Evolutionary conservation across 2,888 invertebrate genomes (phyloP).

Genomic region (Carpatolechia fugitivella): DNA sequence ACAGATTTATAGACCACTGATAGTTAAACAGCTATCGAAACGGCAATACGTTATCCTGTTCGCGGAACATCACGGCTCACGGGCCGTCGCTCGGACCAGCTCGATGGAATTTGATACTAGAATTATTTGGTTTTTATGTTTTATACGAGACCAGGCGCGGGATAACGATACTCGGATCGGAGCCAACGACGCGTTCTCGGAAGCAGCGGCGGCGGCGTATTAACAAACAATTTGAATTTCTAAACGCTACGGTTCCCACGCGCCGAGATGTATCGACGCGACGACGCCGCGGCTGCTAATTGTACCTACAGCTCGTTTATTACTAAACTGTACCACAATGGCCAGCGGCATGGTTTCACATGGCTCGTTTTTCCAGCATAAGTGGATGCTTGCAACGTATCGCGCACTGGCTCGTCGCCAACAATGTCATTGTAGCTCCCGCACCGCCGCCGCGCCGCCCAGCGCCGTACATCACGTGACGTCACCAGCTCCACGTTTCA

Average conservation of each 20-base stretch:
- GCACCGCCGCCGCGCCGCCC: slow-evolving; percentile 14
- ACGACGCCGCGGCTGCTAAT: slow-evolving; percentile 20
- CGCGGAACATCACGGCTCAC: slow-evolving; percentile 35
- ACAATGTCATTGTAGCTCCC: slow-evolving; percentile 34
- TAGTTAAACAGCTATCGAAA: slow-evolving; percentile 34
- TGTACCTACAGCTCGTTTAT: slow-evolving; percentile 15
- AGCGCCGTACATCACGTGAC: slow-evolving; percentile 32
- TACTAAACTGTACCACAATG: slow-evolving; percentile 21
- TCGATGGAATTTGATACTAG: slow-evolving; percentile 28
- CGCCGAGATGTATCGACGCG: slow-evolving; percentile 20
- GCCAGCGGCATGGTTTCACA: slow-evolving; percentile 26
- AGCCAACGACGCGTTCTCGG: slow-evolving; percentile 30
- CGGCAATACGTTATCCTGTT: slow-evolving; percentile 36
- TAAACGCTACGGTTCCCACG: slow-evolving; percentile 37
- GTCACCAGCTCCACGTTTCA: slow-evolving; percentile 38
- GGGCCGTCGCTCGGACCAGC: background rate
- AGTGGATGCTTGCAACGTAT: slow-evolving; percentile 19
- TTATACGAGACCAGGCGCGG: slow-evolving; percentile 23
- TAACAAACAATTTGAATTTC: slow-evolving; percentile 26
- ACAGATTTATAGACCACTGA: slow-evolving; percentile 57
- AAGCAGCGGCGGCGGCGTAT: slow-evolving; percentile 25
- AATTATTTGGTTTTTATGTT: slow-evolving; percentile 23
- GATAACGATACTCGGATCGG: slow-evolving; percentile 28
- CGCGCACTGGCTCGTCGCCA: slow-evolving; percentile 38
- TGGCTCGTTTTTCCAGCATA: slow-evolving; percentile 24